These are phyloP conservation scores for Drosophila paulistorum DNA, from an alignment of 1,140 invertebrate genomes.

Conservation along the genomic window DNA sequence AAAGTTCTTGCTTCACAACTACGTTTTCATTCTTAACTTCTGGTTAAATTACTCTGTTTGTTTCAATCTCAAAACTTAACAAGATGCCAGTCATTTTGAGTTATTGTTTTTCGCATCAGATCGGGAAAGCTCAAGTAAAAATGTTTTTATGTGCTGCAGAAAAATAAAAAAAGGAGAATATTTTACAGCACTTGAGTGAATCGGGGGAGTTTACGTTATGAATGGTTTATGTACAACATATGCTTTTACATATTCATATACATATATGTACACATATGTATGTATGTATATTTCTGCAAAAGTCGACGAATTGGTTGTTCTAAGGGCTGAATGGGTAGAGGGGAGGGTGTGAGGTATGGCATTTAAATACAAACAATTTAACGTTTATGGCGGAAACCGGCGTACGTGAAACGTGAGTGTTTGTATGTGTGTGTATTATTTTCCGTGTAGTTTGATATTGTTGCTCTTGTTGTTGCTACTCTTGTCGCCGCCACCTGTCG, in stretches of 20 bases:
- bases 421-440: conserved; percentile 35
- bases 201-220: conserved; percentile 20
- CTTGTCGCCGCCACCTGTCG: conserved; percentile 64
- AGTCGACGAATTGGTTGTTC: neutral
- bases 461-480: conserved; percentile 27
- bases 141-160: conserved; percentile 57
- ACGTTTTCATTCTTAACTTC: neutral
- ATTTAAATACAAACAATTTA: conserved; percentile 65
- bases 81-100: conserved; percentile 4
- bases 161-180: conserved; percentile 39
- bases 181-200: conserved; percentile 23
- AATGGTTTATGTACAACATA: conserved; percentile 30
- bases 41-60: conserved; percentile 9
- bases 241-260: conserved; percentile 6
- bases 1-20: neutral
- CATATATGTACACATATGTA: neutral
- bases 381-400: conserved; percentile 37
- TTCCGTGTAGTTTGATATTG: conserved; percentile 25
- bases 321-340: neutral
- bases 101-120: neutral
- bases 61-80: neutral
- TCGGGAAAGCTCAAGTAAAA: conserved; percentile 19
- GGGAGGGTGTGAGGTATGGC: conserved; percentile 1
- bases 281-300: too few species aligned
- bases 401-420: conserved; percentile 28